A percentile compares a stretch with the other conserved stretches of the same genome.
phyloP scores from a whole-genome alignment of 1,140 invertebrate species.

The Stegodyphus mimosarum region DNA sequence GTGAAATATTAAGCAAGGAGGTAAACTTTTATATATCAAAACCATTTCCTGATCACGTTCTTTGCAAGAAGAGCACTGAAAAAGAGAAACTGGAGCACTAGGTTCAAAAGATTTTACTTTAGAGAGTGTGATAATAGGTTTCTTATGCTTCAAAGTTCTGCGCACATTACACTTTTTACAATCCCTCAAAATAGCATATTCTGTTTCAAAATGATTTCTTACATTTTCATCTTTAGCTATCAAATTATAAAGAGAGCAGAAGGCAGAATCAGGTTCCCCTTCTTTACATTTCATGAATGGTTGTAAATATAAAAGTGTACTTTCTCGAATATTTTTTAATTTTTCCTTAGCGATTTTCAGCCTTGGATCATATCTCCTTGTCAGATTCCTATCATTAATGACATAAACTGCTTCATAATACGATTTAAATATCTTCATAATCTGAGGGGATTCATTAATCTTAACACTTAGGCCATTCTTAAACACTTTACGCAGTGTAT shows the following conservation, averaged over 20 bases:
- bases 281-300: slow-evolving; percentile 38
- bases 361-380: neutral
- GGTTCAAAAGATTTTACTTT: slow-evolving; percentile 13
- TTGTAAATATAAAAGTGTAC: slow-evolving; percentile 28
- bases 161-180: slow-evolving; percentile 3
- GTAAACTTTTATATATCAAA: slow-evolving; percentile 5
- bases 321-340: slow-evolving; percentile 5
- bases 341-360: neutral
- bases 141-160: neutral
- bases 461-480: neutral
- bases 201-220: neutral
- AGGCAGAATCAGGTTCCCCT: slow-evolving; percentile 38
- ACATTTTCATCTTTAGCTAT: slow-evolving; percentile 1
- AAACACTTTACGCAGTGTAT: neutral
- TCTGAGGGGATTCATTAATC: neutral
- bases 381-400: neutral
- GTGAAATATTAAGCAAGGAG: slow-evolving; percentile 34
- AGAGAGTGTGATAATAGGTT: slow-evolving; percentile 31
- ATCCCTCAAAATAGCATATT: neutral
- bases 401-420: slow-evolving; percentile 13
- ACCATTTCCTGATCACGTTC: neutral
- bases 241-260: slow-evolving; percentile 26
- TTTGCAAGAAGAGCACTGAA: slow-evolving; percentile 11
- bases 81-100: neutral
- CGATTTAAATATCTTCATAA: neutral